Percentiles rank a stretch among this genome's conserved stretches.
Conservation (phyloP, 2,113 vertebrate genomes). For the Callopanchax toddi region DNA sequence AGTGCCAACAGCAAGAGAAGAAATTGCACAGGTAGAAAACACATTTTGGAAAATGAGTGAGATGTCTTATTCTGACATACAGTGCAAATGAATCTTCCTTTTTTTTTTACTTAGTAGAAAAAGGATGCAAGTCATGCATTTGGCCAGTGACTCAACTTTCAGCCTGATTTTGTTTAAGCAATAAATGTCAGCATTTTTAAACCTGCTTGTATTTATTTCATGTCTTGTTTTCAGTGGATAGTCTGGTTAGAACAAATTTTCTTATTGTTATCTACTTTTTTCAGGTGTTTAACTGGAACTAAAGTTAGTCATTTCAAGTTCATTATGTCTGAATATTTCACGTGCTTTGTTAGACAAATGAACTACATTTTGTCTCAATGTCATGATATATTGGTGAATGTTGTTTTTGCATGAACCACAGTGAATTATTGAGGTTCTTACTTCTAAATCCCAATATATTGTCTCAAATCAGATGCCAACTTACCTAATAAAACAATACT, state of each 20-base stretch:
- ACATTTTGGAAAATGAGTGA: background rate
- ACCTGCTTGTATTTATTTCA: conserved; percentile 7
- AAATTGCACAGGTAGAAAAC: conserved; percentile 9
- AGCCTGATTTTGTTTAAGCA: background rate
- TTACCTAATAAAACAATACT: background rate
- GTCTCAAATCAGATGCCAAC: background rate
- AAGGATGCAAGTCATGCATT: conserved; percentile 7
- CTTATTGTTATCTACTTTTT: background rate
- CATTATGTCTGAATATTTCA: background rate
- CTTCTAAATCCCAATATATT: background rate
- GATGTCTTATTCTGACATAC: conserved; percentile 3
- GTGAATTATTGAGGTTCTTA: background rate
- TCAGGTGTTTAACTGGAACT: background rate
- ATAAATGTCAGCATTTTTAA: conserved; percentile 1
- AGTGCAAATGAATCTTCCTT: background rate
- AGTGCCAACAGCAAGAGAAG: too few relatives aligned
- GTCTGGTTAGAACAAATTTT: too few relatives aligned
- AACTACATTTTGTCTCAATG: background rate
- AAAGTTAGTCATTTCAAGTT: background rate
- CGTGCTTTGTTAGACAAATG: conserved; percentile 19
- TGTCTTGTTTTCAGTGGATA: background rate
- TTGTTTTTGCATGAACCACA: background rate
- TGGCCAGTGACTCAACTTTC: too few relatives aligned
- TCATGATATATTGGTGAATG: conserved; percentile 10
- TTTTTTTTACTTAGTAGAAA: conserved; percentile 7